Conservation (phyloP, 2,888 invertebrate genomes). For the Mimumesa dahlbomi region DNA sequence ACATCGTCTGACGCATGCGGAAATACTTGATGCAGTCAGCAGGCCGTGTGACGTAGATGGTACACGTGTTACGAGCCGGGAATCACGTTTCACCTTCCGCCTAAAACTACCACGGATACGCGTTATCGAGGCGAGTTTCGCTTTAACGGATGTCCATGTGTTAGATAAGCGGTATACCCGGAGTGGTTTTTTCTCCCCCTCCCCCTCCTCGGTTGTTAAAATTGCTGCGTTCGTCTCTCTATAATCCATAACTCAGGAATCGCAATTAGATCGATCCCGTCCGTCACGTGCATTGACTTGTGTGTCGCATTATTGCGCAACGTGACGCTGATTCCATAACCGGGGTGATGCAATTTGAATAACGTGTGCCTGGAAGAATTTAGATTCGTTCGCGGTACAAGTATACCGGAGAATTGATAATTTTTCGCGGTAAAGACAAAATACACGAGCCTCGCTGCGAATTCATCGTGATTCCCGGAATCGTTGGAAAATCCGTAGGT, state of each 20-base stretch:
- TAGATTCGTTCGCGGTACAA: neutral
- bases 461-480: neutral
- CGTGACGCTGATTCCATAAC: conserved; percentile 19
- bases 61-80: conserved; percentile 38
- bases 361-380: conserved; percentile 1
- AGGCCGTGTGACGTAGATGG: conserved; percentile 33
- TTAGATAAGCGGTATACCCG: neutral
- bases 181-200: neutral
- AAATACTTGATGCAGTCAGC: neutral
- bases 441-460: too few relatives aligned
- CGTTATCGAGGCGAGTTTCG: neutral
- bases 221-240: neutral
- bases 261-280: conserved; percentile 32
- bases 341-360: conserved; percentile 33
- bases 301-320: conserved; percentile 28
- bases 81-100: conserved; percentile 44
- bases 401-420: neutral
- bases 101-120: neutral
- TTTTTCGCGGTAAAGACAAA: neutral
- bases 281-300: conserved; percentile 24
- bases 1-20: conserved; percentile 18
- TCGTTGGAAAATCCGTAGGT: conserved; percentile 30
- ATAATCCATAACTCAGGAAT: conserved; percentile 22
- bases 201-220: neutral
- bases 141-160: too few relatives aligned